A percentile compares a stretch with the other conserved stretches of the same genome.
phyloP scores from a whole-genome alignment of 2,113 vertebrate genomes.

The Tachuris rubrigastra region DNA sequence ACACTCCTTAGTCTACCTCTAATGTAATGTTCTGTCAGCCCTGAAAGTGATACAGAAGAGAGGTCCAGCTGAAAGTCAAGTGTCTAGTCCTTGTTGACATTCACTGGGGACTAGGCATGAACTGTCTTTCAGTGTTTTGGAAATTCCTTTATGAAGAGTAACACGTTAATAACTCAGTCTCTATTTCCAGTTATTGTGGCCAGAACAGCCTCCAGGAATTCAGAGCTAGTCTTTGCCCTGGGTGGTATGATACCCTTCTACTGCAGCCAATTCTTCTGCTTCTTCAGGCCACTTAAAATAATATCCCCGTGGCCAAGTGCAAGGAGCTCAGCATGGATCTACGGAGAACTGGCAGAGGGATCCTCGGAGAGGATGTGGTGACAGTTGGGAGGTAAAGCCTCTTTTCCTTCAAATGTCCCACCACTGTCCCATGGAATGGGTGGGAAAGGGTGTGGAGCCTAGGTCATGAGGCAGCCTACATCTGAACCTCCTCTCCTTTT shows the following conservation, averaged over 20 bases:
- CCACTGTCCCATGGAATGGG: background rate
- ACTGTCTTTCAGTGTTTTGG: background rate
- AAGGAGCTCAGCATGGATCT: background rate
- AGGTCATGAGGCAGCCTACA: accelerated
- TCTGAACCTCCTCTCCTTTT: background rate
- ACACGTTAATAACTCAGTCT: background rate
- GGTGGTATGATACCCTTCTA: background rate
- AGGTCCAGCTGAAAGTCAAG: background rate
- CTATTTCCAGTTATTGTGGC: background rate
- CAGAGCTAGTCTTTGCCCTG: background rate
- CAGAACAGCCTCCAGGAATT: background rate
- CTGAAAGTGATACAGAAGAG: background rate
- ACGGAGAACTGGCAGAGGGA: background rate
- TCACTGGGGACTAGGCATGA: background rate
- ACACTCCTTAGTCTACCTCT: background rate
- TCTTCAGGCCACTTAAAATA: background rate
- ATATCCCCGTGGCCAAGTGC: background rate
- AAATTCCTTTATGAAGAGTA: background rate
- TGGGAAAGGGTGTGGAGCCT: background rate
- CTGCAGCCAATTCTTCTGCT: background rate
- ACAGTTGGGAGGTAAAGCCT: background rate
- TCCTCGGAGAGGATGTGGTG: background rate
- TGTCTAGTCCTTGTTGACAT: background rate
- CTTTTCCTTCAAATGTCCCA: background rate
- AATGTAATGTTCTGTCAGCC: background rate